Percentiles rank a stretch among this genome's conserved stretches.
Evolutionary conservation across 2,113 vertebrate genomes (phyloP).

Genomic region (Meleagris gallopavo): DNA sequence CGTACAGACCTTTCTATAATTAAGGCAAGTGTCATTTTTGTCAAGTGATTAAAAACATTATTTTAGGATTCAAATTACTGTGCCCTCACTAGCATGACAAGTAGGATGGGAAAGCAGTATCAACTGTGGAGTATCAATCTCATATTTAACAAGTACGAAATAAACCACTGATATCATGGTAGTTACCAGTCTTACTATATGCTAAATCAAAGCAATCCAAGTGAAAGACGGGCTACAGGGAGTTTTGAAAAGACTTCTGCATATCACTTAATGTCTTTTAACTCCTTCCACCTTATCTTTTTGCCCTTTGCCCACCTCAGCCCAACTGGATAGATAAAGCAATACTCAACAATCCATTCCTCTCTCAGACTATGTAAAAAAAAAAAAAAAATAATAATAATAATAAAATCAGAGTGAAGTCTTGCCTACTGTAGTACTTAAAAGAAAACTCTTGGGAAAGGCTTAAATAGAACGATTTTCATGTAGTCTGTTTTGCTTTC

Average conservation of each 20-base stretch:
- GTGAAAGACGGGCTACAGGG: background rate
- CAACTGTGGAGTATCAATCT: background rate
- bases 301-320: background rate
- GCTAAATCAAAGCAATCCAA: background rate
- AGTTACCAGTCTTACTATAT: background rate
- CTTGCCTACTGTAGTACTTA: background rate
- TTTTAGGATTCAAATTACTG: conserved; percentile 60
- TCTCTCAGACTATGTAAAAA: background rate
- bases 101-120: conserved; percentile 35
- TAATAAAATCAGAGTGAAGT: background rate
- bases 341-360: background rate
- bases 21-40: conserved; percentile 51
- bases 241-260: background rate
- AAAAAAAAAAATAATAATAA: too few relatives aligned
- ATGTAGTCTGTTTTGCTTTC: background rate
- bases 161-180: background rate
- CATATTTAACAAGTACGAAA: conserved; percentile 17
- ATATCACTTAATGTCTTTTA: background rate
- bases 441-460: background rate
- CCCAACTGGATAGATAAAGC: background rate
- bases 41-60: conserved; percentile 60
- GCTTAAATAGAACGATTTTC: background rate
- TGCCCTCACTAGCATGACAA: conserved; percentile 43
- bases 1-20: conserved; percentile 35
- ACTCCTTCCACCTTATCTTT: background rate